Percentiles rank a stretch among this genome's conserved stretches.
Conservation (phyloP, 1,140 invertebrate species). For the Philaenus spumarius region DNA sequence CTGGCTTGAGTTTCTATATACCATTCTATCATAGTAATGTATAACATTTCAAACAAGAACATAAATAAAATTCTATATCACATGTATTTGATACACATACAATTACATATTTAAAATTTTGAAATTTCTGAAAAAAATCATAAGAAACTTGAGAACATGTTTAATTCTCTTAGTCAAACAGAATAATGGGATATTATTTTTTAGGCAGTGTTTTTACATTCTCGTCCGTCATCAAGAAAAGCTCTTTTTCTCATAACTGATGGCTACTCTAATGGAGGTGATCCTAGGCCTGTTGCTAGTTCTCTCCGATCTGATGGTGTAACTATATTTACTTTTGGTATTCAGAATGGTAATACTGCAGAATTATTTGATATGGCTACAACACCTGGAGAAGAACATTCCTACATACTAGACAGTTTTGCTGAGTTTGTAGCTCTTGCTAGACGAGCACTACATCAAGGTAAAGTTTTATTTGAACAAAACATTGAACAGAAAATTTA, state of each 20-base stretch:
- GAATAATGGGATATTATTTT: too few species aligned
- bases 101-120: too few species aligned
- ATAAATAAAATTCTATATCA: too few species aligned
- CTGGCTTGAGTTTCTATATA: too few species aligned
- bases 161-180: too few species aligned
- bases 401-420: slow-evolving; percentile 63
- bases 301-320: slow-evolving; percentile 46
- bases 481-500: background rate
- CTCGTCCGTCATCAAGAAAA: slow-evolving; percentile 46
- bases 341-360: slow-evolving; percentile 57
- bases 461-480: too few species aligned
- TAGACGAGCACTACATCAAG: slow-evolving; percentile 58
- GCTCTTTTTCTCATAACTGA: slow-evolving; percentile 63
- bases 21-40: too few species aligned
- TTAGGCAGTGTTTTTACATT: slow-evolving; percentile 13
- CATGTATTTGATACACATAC: too few species aligned
- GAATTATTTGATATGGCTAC: slow-evolving; percentile 61
- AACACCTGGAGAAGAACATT: slow-evolving; percentile 53
- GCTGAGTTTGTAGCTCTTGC: slow-evolving; percentile 64
- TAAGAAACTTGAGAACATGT: too few species aligned
- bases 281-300: slow-evolving; percentile 52
- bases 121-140: too few species aligned
- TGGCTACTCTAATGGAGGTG: slow-evolving; percentile 65
- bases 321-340: slow-evolving; percentile 61
- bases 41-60: too few species aligned